Base-by-base conservation (phyloP, 2,888 invertebrate species). In the Brachypterus glaber region DNA sequence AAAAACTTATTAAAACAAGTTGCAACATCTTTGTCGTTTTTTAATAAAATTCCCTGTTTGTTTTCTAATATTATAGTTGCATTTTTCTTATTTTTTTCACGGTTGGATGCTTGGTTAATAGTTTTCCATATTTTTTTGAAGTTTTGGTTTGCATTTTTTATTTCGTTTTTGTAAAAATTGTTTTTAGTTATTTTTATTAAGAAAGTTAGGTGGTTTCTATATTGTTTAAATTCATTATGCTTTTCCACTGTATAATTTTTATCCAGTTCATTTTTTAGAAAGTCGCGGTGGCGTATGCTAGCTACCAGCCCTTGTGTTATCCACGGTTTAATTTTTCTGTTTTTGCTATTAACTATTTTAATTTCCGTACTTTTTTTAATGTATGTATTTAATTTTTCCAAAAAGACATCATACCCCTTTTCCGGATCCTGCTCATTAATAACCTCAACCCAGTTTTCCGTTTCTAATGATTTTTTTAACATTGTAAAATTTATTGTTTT, bases 191-290 rank as follows among this genome's bases (percentile, higher is more conserved):
- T n/a, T n/a, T n/a, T n/a, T n/a, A n/a, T 27, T 32, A 34, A 43
- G 43, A 39, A 43, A 37, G 37, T 43, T 39, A 39, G 31, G 31
- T 16, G 30, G 18, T 40, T 40, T 40, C 37, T 40, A 40, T 7
- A 24, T 40, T 37, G 21, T 34, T 30, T 30, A 36, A n/a, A n/a
- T n/a, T n/a, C n/a, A 21, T 21, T 9, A 21, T 21, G 5, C 9
- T 21, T 21, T 21, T 21, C 21, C 5, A 41, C 21, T n/a, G n/a
- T 11, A 34, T 31, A 33, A 35, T 40, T 35, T 40, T 32, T 30
- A 36, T 31, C 32, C 11, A 3, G 13, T 39, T 30, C n/a, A 31
- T 26, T n/a, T 26, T 33, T 25, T 13, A 21, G 9, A 21, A 7
- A 9, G 9, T 21, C n/a, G n/a, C n/a, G n/a, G n/a, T n/a, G n/a